Evolutionary conservation across 2,113 vertebrate species (phyloP).

Genomic region (Salvator merianae): DNA sequence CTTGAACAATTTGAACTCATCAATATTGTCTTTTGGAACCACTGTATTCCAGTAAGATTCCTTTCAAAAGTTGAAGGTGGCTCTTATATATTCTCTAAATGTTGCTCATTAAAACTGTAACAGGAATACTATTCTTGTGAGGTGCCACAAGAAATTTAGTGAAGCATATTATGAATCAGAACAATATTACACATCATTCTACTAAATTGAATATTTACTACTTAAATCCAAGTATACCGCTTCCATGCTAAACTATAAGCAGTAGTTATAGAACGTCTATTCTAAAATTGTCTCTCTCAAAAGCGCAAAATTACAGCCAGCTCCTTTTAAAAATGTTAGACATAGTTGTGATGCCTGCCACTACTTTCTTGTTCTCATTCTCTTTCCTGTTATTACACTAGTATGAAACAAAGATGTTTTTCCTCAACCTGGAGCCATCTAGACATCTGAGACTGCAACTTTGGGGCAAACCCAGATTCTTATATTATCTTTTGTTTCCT

Average conservation of each 20-base stretch:
- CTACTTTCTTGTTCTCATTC: neutral
- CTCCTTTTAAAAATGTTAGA: neutral
- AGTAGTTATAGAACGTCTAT: neutral
- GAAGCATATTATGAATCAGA: neutral
- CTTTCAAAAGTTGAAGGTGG: no score
- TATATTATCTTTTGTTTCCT: no score
- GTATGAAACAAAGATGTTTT: neutral
- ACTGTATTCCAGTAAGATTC: no score
- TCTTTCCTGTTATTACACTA: neutral
- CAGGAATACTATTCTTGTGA: neutral
- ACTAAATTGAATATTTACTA: neutral
- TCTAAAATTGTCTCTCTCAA: neutral
- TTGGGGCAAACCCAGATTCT: no score
- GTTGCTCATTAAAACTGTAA: neutral
- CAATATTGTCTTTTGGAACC: no score
- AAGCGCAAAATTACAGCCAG: neutral
- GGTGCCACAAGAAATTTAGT: neutral
- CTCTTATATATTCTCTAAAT: neutral
- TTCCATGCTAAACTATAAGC: neutral
- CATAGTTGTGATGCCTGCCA: neutral
- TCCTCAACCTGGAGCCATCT: no score
- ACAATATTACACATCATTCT: no score
- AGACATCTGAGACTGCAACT: no score
- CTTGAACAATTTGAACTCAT: no score
- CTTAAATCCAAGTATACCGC: neutral